Conservation (phyloP, 1,140 invertebrate genomes). For the Dufourea novaeangliae region DNA sequence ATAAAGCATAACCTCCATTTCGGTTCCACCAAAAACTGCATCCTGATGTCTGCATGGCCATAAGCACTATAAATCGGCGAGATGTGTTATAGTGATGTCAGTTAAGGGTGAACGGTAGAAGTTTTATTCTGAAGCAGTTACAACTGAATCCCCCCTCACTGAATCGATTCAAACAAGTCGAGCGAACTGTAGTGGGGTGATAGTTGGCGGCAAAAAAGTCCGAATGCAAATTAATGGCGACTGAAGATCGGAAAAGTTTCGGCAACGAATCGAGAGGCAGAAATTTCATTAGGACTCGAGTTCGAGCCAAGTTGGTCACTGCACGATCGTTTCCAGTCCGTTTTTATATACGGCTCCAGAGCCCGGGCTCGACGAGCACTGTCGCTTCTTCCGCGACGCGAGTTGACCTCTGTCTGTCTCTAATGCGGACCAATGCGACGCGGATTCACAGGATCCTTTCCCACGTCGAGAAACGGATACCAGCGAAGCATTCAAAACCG, state of each 20-base stretch:
- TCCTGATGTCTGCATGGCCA: neutral
- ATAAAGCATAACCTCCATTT: neutral
- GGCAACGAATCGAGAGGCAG: neutral
- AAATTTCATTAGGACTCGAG: conserved; percentile 29
- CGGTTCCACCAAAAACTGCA: neutral
- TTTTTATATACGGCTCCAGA: neutral
- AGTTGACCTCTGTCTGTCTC: neutral
- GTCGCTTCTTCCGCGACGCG: conserved; percentile 2
- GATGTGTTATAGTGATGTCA: neutral
- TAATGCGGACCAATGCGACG: neutral
- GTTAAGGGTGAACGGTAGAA: neutral
- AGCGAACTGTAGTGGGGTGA: too few species aligned
- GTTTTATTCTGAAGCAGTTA: too few species aligned
- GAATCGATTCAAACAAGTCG: neutral
- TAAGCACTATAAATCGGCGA: neutral
- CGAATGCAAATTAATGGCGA: conserved; percentile 21
- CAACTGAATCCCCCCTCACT: too few species aligned
- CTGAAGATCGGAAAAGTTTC: conserved; percentile 7
- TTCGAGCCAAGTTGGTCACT: conserved; percentile 6
- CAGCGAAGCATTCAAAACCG: neutral
- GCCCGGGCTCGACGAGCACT: neutral
- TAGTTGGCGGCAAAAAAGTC: neutral
- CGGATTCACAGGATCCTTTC: neutral
- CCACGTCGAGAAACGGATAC: neutral
- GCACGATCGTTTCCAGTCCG: conserved; percentile 7